A percentile compares a stretch with the other conserved stretches of the same genome.
Conservation (phyloP, 2,888 invertebrate genomes). For the Zelleria hepariella region DNA sequence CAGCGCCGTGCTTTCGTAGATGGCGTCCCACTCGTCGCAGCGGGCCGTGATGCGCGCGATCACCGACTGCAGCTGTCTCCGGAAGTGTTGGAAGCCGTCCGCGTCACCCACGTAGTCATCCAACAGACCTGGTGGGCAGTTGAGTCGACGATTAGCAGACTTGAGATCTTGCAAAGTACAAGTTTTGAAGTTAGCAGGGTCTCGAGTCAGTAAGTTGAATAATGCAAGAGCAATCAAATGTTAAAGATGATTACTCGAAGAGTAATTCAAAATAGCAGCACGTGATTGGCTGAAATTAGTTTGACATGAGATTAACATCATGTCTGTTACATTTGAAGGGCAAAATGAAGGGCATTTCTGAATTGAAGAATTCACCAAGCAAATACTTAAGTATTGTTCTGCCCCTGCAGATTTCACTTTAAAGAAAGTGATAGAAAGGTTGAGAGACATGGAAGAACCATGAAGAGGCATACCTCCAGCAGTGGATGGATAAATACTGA, state of each 20-base stretch:
- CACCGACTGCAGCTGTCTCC: conserved; percentile 62
- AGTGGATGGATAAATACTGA: too few species aligned
- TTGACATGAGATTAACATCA: too few species aligned
- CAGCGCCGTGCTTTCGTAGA: conserved; percentile 42
- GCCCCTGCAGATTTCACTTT: too few species aligned
- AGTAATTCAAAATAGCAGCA: too few species aligned
- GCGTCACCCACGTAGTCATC: conserved; percentile 46
- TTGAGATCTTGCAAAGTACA: too few species aligned
- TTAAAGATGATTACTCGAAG: background rate
- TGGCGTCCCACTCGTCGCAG: conserved; percentile 69
- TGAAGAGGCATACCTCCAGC: too few species aligned
- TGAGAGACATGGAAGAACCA: too few species aligned
- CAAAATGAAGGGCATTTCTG: background rate
- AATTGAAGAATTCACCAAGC: conserved; percentile 3
- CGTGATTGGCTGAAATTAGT: too few species aligned
- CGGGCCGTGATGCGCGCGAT: conserved; percentile 60
- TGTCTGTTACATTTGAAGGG: too few species aligned
- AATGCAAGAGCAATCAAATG: background rate
- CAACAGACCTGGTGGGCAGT: conserved; percentile 33
- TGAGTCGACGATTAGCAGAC: background rate
- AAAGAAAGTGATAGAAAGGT: too few species aligned
- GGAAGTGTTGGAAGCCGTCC: conserved; percentile 45
- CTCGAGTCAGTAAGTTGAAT: too few species aligned
- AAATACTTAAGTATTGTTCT: background rate
- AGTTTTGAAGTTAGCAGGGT: too few species aligned